Evolutionary conservation across 2,888 invertebrate genomes (phyloP).

Genomic region (Cantharis nigra): DNA sequence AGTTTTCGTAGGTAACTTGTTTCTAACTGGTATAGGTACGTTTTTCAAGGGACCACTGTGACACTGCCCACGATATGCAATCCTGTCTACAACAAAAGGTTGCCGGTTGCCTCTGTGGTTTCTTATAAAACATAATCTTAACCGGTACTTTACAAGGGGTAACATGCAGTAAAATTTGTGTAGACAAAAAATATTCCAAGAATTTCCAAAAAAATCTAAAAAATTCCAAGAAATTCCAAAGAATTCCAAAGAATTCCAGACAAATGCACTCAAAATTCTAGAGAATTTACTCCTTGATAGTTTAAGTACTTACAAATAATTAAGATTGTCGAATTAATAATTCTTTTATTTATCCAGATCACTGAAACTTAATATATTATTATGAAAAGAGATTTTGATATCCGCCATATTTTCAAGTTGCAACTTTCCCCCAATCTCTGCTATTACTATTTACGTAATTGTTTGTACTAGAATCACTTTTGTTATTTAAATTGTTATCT

Average conservation of each 20-base stretch:
- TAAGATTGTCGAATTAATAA: neutral
- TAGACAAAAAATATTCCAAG: too few species aligned
- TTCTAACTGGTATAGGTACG: neutral
- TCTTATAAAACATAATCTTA: neutral
- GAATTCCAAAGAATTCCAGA: too few species aligned
- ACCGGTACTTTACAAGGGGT: too few species aligned
- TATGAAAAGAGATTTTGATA: neutral
- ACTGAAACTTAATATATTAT: neutral
- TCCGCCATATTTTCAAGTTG: neutral
- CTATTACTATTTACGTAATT: conserved; percentile 49
- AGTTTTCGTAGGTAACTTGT: neutral
- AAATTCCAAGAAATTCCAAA: too few species aligned
- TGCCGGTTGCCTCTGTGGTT: neutral
- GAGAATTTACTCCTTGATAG: too few species aligned
- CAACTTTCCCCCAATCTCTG: conserved; percentile 46
- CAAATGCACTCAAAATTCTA: too few species aligned
- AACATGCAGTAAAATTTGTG: too few species aligned
- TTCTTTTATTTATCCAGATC: neutral
- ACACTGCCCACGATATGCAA: neutral
- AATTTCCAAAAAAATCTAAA: too few species aligned
- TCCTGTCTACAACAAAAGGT: neutral
- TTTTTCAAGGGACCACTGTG: neutral
- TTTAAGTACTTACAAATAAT: too few species aligned
- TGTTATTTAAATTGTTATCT: neutral
- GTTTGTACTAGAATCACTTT: conserved; percentile 29